Evolutionary conservation across 1,140 invertebrate species (phyloP), one percentile per base, ranked within the genome.

Genomic region (Papilio xuthus): DNA sequence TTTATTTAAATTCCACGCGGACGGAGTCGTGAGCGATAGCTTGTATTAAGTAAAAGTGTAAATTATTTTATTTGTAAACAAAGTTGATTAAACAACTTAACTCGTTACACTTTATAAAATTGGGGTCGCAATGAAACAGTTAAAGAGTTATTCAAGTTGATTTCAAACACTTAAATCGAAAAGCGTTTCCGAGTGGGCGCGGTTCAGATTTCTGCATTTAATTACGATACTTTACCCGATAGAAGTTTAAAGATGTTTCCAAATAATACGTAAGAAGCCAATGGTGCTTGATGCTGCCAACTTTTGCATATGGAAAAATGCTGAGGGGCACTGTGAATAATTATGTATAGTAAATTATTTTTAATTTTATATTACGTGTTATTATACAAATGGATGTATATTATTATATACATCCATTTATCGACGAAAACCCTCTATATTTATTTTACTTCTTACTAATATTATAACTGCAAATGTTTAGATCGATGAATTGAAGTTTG

Each of bases 111-210:
- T 67, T 28, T 28, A 28, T 28, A 67, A 67, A 67, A 67, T 28
- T 28, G 12, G 26, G 60, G 23, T 67, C 60, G 56, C 56, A 67
- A 28, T 67, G 60, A 32, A 67, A 67, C 60, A 7, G 60, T 67
- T 67, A 67, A 67, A 67, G 60, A 67, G 26, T 67, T 67, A 67
- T 67, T 67, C 60, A 28, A 67, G 60, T 67, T 28, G 60, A 67
- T 67, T 67, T 32, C 60, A 67, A 67, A 67, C 60, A 67, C 60
- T 67, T 67, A 67, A 67, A 67, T 67, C 60, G 60, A 67, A 67
- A 23, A 28, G 60, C 60, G 60, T 67, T 67, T 32, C 13, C 60
- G 60, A 67, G 23, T 67, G 60, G 60, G 26, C 26, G 26, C 60
- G 26, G 60, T 28, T 67, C 60, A 15, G 60, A 28, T 67, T 67